Conservation (phyloP, 2,888 invertebrate species). For the Synanthedon tipuliformis region DNA sequence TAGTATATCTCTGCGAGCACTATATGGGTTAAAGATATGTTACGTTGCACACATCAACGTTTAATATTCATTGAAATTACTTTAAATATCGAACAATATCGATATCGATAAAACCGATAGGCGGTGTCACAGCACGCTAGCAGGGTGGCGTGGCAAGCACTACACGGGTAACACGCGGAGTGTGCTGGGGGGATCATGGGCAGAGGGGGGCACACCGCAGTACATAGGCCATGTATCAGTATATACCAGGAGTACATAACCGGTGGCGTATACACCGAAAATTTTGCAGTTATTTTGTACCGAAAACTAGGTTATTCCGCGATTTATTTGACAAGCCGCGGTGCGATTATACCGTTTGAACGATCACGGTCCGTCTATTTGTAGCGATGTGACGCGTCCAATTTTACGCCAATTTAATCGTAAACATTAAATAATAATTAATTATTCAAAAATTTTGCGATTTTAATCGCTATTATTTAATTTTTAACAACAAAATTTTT, state of each 20-base stretch:
- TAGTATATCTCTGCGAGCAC: too few species aligned
- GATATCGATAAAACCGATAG: slow-evolving; percentile 33
- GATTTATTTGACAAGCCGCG: slow-evolving; percentile 32
- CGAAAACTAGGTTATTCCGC: slow-evolving; percentile 66
- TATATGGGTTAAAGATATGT: too few species aligned
- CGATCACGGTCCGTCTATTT: background rate
- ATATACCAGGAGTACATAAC: slow-evolving; percentile 41
- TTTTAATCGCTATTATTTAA: too few species aligned
- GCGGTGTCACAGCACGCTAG: slow-evolving; percentile 39
- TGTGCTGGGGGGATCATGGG: slow-evolving; percentile 32
- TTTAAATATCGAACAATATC: slow-evolving; percentile 12
- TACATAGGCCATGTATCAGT: slow-evolving; percentile 62
- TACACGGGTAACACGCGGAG: slow-evolving; percentile 42
- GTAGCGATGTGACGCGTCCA: background rate
- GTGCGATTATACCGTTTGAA: background rate
- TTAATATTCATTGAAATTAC: too few species aligned
- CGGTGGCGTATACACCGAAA: slow-evolving; percentile 51
- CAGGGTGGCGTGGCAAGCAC: slow-evolving; percentile 47
- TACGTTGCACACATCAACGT: too few species aligned
- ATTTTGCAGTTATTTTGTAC: slow-evolving; percentile 68
- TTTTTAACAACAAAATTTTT: too few species aligned
- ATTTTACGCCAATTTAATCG: background rate
- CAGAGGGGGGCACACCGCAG: slow-evolving; percentile 10
- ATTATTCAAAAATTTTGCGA: too few species aligned
- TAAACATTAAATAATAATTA: too few species aligned